Evolutionary conservation across 2,888 invertebrate species (phyloP).

Genomic region (Drosophila stalkeri): DNA sequence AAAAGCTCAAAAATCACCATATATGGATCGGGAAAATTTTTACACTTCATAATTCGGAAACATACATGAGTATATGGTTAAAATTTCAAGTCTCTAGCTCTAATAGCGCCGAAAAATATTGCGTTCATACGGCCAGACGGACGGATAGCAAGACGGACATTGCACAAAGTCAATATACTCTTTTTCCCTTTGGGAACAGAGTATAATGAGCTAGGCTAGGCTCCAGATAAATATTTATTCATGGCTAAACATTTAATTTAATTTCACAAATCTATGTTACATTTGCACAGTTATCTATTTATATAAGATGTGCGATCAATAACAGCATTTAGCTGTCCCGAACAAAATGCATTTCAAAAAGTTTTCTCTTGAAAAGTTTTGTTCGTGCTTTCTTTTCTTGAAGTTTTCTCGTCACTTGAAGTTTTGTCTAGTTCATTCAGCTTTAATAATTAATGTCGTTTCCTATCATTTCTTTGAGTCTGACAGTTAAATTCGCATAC

Average conservation of each 20-base stretch:
- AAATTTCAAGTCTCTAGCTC: too few relatives aligned
- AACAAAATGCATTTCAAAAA: slow-evolving; percentile 26
- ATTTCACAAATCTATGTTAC: background rate
- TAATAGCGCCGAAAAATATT: too few relatives aligned
- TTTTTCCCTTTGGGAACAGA: too few relatives aligned
- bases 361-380: slow-evolving; percentile 13
- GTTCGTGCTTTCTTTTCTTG: slow-evolving; percentile 5
- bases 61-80: too few relatives aligned
- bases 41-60: too few relatives aligned
- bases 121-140: too few relatives aligned
- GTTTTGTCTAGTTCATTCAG: slow-evolving; percentile 19
- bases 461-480: slow-evolving; percentile 3
- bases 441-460: slow-evolving; percentile 19
- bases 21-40: too few relatives aligned
- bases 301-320: background rate
- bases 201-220: too few relatives aligned
- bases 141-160: too few relatives aligned
- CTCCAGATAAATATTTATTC: background rate
- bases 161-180: too few relatives aligned
- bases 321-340: background rate
- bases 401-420: too few relatives aligned
- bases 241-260: background rate
- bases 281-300: background rate
- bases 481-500: slow-evolving; percentile 6
- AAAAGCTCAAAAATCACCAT: too few relatives aligned